Evolutionary conservation across 2,888 invertebrate genomes (phyloP).

Genomic region (Ophioninae sp.): DNA sequence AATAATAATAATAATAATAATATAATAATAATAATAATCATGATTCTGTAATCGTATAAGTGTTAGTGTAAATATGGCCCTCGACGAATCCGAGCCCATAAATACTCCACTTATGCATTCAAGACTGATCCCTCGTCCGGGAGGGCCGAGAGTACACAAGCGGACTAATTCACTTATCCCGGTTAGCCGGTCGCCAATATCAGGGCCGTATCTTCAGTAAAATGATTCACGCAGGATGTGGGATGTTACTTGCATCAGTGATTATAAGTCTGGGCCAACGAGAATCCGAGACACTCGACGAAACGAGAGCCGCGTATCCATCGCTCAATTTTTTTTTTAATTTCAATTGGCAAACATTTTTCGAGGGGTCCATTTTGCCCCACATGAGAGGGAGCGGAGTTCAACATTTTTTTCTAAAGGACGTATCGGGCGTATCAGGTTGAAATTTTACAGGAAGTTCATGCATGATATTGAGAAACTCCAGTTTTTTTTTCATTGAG

Average conservation of each 20-base stretch:
- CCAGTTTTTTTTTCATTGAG: too few relatives aligned
- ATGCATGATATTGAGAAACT: too few relatives aligned
- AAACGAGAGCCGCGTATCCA: not conserved
- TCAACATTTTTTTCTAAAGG: not conserved
- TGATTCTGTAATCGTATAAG: too few relatives aligned
- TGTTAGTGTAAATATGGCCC: not conserved
- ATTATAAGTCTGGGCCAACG: slow-evolving; percentile 41
- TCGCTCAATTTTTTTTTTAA: not conserved
- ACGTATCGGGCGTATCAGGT: not conserved
- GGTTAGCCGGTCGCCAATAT: slow-evolving; percentile 35
- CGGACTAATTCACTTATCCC: slow-evolving; percentile 11
- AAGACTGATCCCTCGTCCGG: not conserved
- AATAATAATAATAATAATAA: too few relatives aligned
- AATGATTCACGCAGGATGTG: slow-evolving; percentile 62
- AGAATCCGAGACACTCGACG: not conserved
- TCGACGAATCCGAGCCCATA: not conserved
- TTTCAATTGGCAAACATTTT: too few relatives aligned
- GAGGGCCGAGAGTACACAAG: not conserved
- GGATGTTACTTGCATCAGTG: slow-evolving; percentile 55
- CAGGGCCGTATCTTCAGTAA: slow-evolving; percentile 51
- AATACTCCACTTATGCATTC: not conserved
- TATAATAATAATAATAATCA: not conserved
- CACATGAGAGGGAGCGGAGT: not conserved
- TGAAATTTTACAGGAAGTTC: too few relatives aligned
- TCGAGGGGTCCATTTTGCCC: too few relatives aligned